These are phyloP conservation scores for Agrochola lota DNA, from an alignment of 2,888 invertebrate genomes.

Conservation along the genomic window DNA sequence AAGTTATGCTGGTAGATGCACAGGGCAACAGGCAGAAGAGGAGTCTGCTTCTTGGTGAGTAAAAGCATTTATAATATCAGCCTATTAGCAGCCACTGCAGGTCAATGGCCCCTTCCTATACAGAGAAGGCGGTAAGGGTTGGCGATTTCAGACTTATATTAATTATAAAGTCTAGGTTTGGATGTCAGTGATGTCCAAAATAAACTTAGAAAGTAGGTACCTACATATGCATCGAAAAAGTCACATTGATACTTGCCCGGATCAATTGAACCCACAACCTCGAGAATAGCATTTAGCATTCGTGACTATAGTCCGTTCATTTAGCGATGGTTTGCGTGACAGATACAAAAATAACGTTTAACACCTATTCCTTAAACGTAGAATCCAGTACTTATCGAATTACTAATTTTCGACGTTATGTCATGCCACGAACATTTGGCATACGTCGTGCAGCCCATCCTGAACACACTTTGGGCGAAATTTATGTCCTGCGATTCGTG, in stretches of 20 bases:
- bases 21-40: conserved; percentile 78
- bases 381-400: not conserved
- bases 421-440: not conserved
- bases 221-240: too few species aligned
- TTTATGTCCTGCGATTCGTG: conserved; percentile 1
- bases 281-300: not conserved
- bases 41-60: conserved; percentile 79
- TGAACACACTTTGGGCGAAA: not conserved
- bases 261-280: too few species aligned
- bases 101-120: too few species aligned
- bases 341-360: not conserved
- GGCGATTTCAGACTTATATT: too few species aligned
- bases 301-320: not conserved
- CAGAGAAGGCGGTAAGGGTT: too few species aligned
- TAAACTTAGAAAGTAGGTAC: too few species aligned
- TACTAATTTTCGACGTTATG: not conserved
- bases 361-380: not conserved
- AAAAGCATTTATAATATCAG: too few species aligned
- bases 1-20: conserved; percentile 63
- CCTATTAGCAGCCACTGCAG: too few species aligned
- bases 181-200: too few species aligned
- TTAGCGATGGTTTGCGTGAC: not conserved
- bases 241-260: too few species aligned
- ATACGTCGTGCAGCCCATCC: not conserved
- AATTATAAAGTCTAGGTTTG: too few species aligned